Evolutionary conservation across 2,888 invertebrate genomes (phyloP), one percentile per base, ranked within the genome.

Genomic region (Frankliniella intonsa): DNA sequence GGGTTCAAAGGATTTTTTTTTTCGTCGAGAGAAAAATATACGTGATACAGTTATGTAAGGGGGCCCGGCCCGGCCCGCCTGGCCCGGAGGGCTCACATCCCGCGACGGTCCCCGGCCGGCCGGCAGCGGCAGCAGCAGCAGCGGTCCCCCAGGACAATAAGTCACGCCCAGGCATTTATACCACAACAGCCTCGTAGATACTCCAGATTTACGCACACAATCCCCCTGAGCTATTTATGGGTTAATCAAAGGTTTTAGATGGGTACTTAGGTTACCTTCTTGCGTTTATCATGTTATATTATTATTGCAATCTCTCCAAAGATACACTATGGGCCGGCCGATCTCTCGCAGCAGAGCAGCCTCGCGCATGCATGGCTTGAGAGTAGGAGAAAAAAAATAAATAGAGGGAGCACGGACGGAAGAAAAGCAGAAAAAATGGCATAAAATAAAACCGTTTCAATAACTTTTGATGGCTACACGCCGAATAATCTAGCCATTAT

Each of bases 171-270:
- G 22, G 12, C 69, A 25, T 8, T 76, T 76, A 76, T 25, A 76
- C 38, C 38, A 12, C 12, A 25, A 22, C 25, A 12, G 25, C 25
- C 25, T 22, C 69, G 25, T 76, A 55, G 55, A 55, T 55, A 55
- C 69, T 25, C 69, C 69, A 22, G 69, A 25, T 76, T 76, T 76
- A 76, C 69, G 55, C 69, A 25, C 25, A 25, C 69, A 76, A 22
- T 76, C 69, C 12, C 69, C 69, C 22, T 22, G 7, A n/a, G 22
- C 69, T 76, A 76, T 76, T 76, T 76, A 76, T 76, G 69, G 69
- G 12, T 76, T 25, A 76, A 76, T 76, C 69, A 76, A 76, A 76
- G 22, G 69, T 19, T 55, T 12, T 55, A 55, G 19, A 55, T 14
- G 55, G 55, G 55, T 14, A 55, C 55, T 55, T 19, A 12, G 55